Evolutionary conservation across 1,140 invertebrate genomes (phyloP).

Genomic region (Artemia franciscana): DNA sequence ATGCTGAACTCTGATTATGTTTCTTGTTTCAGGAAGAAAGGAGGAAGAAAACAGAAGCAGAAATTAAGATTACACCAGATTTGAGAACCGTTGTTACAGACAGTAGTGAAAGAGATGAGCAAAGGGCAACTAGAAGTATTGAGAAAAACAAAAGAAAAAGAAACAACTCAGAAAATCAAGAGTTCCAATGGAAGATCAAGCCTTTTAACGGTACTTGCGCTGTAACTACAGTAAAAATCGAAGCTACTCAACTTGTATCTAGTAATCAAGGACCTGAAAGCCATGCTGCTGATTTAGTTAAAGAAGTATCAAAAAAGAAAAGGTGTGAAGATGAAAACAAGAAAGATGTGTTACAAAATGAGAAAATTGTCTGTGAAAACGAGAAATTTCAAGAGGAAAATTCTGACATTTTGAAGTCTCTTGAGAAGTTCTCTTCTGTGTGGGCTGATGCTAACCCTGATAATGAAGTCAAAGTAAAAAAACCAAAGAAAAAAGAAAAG

Average conservation of each 20-base stretch:
- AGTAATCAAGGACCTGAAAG: background rate
- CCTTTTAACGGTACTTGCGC: background rate
- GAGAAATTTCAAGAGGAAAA: too few relatives aligned
- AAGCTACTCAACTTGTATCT: background rate
- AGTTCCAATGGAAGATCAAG: background rate
- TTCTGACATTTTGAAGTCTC: background rate
- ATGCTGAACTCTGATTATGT: background rate
- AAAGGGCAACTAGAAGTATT: background rate
- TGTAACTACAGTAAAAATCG: background rate
- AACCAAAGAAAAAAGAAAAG: background rate
- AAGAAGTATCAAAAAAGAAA: background rate
- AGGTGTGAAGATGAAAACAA: too few relatives aligned
- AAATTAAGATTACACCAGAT: background rate
- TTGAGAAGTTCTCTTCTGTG: background rate
- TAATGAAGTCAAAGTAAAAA: background rate
- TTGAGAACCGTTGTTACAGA: background rate
- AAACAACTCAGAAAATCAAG: background rate
- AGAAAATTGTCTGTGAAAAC: too few relatives aligned
- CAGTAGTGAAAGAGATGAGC: too few relatives aligned
- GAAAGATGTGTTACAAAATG: too few relatives aligned
- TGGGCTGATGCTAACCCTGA: background rate
- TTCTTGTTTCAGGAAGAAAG: background rate
- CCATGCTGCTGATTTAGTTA: background rate
- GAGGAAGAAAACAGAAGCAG: background rate
- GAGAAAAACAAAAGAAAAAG: background rate